phyloP scores from a whole-genome alignment of 64 coral and sea anemone species.

The Pachyseris speciosa region DNA sequence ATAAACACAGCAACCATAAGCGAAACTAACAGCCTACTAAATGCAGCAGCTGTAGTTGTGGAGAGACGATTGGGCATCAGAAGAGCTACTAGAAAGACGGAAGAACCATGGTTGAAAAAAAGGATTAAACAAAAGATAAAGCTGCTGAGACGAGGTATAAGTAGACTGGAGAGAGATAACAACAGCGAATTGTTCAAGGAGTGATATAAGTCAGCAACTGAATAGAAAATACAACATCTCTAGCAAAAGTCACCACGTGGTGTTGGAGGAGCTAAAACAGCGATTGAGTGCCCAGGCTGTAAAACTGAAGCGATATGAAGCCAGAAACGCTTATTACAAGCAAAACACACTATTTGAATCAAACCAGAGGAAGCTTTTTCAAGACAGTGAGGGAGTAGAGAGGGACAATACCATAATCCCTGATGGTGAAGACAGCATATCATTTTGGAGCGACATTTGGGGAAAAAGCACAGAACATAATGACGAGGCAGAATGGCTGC shows the following conservation, averaged over 20 bases:
- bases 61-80: no score
- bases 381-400: slow-evolving; percentile 43
- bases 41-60: not conserved
- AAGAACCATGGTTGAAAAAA: not conserved
- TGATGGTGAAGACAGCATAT: slow-evolving; percentile 32
- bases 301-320: slow-evolving; percentile 51
- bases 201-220: no score
- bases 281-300: slow-evolving; percentile 39
- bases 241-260: slow-evolving; percentile 41
- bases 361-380: slow-evolving; percentile 59
- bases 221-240: slow-evolving; percentile 45
- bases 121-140: no score
- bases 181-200: no score
- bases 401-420: slow-evolving; percentile 1
- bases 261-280: slow-evolving; percentile 63
- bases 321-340: slow-evolving; percentile 48
- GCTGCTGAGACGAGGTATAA: no score
- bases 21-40: not conserved
- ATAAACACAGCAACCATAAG: no score
- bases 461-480: no score
- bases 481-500: slow-evolving; percentile 49
- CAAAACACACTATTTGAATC: slow-evolving; percentile 58
- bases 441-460: slow-evolving; percentile 46
- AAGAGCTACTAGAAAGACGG: not conserved
- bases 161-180: no score